A percentile compares a stretch with the other conserved stretches of the same genome.
These are phyloP conservation scores for Protonibea diacanthus DNA, from an alignment of 2,797 vertebrate genomes.

Conservation along the genomic window DNA sequence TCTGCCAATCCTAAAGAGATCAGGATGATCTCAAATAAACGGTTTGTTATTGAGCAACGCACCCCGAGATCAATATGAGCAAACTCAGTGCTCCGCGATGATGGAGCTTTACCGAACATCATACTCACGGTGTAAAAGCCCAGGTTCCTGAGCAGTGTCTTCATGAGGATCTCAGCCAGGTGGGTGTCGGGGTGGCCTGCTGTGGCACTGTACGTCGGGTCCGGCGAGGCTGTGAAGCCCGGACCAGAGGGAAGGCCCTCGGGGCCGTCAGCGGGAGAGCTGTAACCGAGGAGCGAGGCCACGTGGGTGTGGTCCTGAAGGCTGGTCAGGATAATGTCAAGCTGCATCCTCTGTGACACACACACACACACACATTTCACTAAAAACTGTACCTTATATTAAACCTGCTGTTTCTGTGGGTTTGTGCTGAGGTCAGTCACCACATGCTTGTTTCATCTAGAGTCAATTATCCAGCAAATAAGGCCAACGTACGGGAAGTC, in stretches of 20 bases:
- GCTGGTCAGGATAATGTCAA: constrained; percentile 90
- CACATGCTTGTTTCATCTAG: not conserved
- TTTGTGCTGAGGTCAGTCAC: constrained; percentile 1
- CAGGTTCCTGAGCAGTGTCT: constrained; percentile 88
- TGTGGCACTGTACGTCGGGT: constrained; percentile 58
- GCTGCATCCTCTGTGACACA: constrained; percentile 91
- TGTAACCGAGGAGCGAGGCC: constrained; percentile 88
- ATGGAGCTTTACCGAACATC: not conserved
- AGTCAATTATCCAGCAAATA: not conserved
- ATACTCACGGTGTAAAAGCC: constrained; percentile 88
- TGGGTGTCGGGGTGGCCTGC: constrained; percentile 82
- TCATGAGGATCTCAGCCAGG: constrained; percentile 89
- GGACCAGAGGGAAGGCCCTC: constrained; percentile 82
- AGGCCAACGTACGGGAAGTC: not conserved
- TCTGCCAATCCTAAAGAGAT: not conserved
- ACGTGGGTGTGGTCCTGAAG: constrained; percentile 90
- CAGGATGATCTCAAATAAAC: not conserved
- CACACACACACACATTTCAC: not conserved
- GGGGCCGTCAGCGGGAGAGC: constrained; percentile 78
- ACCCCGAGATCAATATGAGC: not conserved
- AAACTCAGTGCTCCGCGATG: not conserved
- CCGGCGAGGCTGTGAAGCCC: constrained; percentile 80
- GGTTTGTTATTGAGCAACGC: not conserved
- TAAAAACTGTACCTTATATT: no score
- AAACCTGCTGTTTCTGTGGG: not conserved